These are phyloP conservation scores for Theonella swinhoei DNA, from an alignment of 37 sponge, comb jelly and placozoan species.

Conservation along the genomic window DNA sequence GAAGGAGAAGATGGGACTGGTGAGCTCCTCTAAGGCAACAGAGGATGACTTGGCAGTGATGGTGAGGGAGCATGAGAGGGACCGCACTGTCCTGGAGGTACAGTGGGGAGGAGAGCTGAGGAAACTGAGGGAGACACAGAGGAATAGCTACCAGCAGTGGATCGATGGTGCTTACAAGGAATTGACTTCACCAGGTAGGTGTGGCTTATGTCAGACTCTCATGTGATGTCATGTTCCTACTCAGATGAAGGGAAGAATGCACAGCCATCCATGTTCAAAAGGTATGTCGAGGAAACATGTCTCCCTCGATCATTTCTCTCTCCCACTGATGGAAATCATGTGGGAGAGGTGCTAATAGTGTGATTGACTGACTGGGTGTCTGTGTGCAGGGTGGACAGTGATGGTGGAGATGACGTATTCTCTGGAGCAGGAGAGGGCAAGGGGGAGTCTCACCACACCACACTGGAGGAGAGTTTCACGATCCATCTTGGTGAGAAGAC, in stretches of 20 bases:
- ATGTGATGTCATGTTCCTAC: background rate
- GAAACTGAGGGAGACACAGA: conserved; percentile 66
- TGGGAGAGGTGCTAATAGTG: background rate
- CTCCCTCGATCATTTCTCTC: too few species aligned
- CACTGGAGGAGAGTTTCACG: conserved; percentile 89
- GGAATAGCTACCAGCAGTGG: conserved; percentile 79
- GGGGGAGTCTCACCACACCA: background rate
- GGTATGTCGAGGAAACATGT: background rate
- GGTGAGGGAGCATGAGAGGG: conserved; percentile 52
- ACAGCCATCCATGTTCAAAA: background rate
- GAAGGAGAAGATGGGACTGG: conserved; percentile 14
- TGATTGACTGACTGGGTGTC: too few species aligned
- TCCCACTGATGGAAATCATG: too few species aligned
- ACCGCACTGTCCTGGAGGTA: conserved; percentile 51
- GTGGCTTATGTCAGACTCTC: background rate
- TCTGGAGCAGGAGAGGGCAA: background rate
- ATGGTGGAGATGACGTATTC: background rate
- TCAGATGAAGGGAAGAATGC: background rate
- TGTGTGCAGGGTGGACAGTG: background rate
- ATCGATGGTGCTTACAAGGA: conserved; percentile 59
- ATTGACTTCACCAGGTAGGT: conserved; percentile 1
- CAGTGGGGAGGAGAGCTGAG: conserved; percentile 61
- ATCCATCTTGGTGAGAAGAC: conserved; percentile 72
- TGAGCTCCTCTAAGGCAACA: conserved; percentile 18
- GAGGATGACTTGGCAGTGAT: conserved; percentile 61